Percentiles rank a stretch among this genome's conserved stretches.
phyloP scores from a whole-genome alignment of 2,113 vertebrate genomes.

The Cyprinus carpio region DNA sequence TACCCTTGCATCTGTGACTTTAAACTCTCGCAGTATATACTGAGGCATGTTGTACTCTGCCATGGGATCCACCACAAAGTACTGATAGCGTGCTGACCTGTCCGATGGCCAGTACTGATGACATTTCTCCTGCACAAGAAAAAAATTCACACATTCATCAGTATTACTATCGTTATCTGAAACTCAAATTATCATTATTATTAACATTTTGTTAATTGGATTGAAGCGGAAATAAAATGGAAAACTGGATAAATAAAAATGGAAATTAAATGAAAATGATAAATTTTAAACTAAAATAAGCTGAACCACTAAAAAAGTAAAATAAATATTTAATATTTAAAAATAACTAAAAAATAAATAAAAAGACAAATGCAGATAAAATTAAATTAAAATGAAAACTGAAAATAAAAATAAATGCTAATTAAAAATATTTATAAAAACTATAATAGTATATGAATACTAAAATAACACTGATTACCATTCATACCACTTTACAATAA shows the following conservation, averaged over 20 bases:
- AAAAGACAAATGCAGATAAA: too few relatives aligned
- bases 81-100: constrained; percentile 78
- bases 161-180: not conserved
- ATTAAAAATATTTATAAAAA: too few relatives aligned
- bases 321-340: too few relatives aligned
- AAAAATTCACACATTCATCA: constrained; percentile 8
- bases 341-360: too few relatives aligned
- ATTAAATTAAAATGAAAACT: too few relatives aligned
- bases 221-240: not conserved
- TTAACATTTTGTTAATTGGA: too few relatives aligned
- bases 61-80: constrained; percentile 81
- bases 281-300: too few relatives aligned
- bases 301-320: not conserved
- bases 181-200: not conserved
- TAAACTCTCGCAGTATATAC: constrained; percentile 80
- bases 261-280: not conserved
- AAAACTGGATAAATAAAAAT: not conserved
- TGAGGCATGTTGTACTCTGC: constrained; percentile 82
- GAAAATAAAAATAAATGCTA: too few relatives aligned
- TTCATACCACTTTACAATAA: too few relatives aligned
- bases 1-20: constrained; percentile 78
- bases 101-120: constrained; percentile 80
- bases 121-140: constrained; percentile 74
- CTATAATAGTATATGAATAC: not conserved
- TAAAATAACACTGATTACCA: not conserved